Base-by-base conservation (phyloP, 2,888 invertebrate genomes). In the Limnephilus rhombicus region DNA sequence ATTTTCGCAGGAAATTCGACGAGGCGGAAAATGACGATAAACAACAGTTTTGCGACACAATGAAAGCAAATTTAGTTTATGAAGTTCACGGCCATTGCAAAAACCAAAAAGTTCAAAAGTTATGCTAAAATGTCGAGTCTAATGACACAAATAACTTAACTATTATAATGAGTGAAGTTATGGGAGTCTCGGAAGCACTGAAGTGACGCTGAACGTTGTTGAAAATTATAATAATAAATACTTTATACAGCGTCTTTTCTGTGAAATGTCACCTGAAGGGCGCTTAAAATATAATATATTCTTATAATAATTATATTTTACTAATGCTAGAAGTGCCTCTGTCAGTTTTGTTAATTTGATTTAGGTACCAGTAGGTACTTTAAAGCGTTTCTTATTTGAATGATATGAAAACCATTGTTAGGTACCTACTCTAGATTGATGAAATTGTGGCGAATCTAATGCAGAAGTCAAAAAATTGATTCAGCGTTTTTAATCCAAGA, bases 51-150 rank as follows among this genome's bases (percentile, higher is more conserved):
- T 68, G 18, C 68, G 24, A 68, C 68, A 68, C 68, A 68, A 68
- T 68, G 68, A 68, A 68, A 68, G 68, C n/a, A 68, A 68, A 68
- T 68, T 68, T 68, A 68, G 68, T 68, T 68, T 68, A 68, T 68
- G 68, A 68, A 68, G 68, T 68, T 68, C 68, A 68, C 9, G 68
- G 68, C 24, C 24, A 9, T 9, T 7, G 9, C 68, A 68, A 68
- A 68, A 68, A 68, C 68, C 68, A 68, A 68, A 68, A 68, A 68
- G 68, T 68, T 68, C 68, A 68, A 68, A 68, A 68, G 68, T 68
- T 68, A 68, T 68, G 68, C 68, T n/a, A 24, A 68, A 68, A 68
- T 68, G 68, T 68, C 68, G 68, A 68, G 68, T 68, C 68, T 68
- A 68, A 68, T 68, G 68, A 68, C 24, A 68, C 68, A 68, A 24